Base-by-base conservation (phyloP, 2,797 vertebrate species). In the Oryzias sinensis region DNA sequence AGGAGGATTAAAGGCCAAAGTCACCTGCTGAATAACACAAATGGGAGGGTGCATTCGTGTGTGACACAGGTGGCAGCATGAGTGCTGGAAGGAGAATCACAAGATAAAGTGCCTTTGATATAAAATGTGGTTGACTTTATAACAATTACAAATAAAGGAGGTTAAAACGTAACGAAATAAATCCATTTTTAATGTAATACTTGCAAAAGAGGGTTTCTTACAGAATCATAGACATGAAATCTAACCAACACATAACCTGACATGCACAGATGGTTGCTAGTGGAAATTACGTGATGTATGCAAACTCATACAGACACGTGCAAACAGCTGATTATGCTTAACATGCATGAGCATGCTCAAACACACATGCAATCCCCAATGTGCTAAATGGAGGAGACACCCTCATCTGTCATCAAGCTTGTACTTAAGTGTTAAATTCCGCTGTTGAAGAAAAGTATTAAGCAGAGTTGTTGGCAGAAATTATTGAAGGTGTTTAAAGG, bases 371-470 rank as follows among this genome's bases (percentile, higher is more conserved):
- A 45, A 20, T 20, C 13, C 61, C 33, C 11, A 37, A 13, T 37
- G 33, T 29, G 16, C 52, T 37, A 37, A 77, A 49, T 40, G 40
- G 45, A 69, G 60, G 65, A 44, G 72, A 76, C 53, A 56, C 51
- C 51, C 53, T 70, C 64, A 68, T 79, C 69, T 81, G 65, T 76
- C 79, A 68, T 67, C 57, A 67, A 60, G 65, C 45, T 11, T 52
- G 24, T 57, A 53, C 69, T 68, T 52, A 33, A 55, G 42, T 17
- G 16, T 51, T 40, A 42, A 53, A 62, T 72, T 62, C 51, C 53
- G 53, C 67, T 66, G 75, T 71, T 73, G 53, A 63, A 66, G 56
- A 52, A 70, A 76, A 74, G 53, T 65, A 76, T 76, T 71, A 76
- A 76, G 65, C 40, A 37, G 53, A 74, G 41, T 74, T 72, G 56